These are phyloP conservation scores for Phoebastria nigripes DNA, from an alignment of 2,797 vertebrate species.

Conservation along the genomic window DNA sequence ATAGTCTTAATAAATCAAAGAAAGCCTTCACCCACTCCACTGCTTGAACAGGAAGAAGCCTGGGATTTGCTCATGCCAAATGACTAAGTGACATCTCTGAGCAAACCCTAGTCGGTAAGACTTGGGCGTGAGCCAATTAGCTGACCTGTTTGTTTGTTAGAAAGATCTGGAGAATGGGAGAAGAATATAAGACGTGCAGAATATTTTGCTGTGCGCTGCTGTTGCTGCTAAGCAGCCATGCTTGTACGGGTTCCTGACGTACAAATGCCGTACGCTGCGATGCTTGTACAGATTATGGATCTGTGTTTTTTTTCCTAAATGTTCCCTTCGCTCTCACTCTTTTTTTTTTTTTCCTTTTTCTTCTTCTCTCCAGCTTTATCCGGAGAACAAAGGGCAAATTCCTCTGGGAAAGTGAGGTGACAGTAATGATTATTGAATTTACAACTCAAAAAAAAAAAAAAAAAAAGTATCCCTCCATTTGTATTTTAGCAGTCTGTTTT, in stretches of 20 bases:
- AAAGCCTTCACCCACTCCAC: conserved; percentile 22
- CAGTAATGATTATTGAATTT: conserved; percentile 49
- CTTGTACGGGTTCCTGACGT: neutral
- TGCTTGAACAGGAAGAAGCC: conserved; percentile 38
- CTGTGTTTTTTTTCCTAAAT: conserved; percentile 9
- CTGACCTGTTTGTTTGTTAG: conserved; percentile 45
- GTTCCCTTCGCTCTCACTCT: neutral
- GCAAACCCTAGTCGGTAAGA: conserved; percentile 35
- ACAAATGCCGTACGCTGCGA: neutral
- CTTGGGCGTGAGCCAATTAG: conserved; percentile 4
- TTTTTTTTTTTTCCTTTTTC: neutral
- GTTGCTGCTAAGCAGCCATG: neutral
- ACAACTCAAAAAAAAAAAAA: conserved; percentile 4
- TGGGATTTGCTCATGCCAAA: conserved; percentile 41
- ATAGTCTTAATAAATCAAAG: conserved; percentile 54
- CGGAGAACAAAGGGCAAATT: conserved; percentile 61
- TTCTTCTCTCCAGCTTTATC: conserved; percentile 55
- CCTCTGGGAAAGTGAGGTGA: conserved; percentile 46
- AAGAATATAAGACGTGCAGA: neutral
- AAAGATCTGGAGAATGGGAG: conserved; percentile 9
- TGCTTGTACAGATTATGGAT: neutral
- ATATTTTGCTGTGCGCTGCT: conserved; percentile 20
- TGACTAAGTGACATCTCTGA: conserved; percentile 57
- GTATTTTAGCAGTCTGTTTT: conserved; percentile 45
- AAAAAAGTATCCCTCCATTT: conserved; percentile 5